These are phyloP conservation scores for Haliaeetus leucogaster DNA, from an alignment of 2,113 vertebrate species.

Conservation along the genomic window DNA sequence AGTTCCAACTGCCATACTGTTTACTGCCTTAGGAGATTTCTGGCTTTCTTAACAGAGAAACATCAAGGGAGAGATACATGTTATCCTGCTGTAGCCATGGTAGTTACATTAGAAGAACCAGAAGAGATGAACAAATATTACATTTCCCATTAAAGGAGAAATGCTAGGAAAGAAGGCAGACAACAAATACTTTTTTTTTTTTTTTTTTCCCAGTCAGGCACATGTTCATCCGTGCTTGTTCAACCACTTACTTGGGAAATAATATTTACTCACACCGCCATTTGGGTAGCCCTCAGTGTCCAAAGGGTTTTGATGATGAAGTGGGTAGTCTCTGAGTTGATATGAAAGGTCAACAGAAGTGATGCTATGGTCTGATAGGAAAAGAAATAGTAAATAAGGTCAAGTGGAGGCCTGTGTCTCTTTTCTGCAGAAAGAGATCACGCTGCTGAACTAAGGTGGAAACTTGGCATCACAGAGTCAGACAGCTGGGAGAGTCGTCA, in stretches of 20 bases:
- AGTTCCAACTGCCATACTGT: accelerated
- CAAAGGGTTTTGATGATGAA: not conserved
- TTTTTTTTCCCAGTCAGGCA: not conserved
- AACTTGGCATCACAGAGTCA: not conserved
- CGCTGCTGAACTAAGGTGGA: not conserved
- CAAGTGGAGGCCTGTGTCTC: not conserved
- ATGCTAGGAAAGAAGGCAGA: not conserved
- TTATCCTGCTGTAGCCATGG: not conserved
- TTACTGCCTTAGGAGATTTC: not conserved
- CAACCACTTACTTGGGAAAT: not conserved
- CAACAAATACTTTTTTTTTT: not conserved
- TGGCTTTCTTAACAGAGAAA: not conserved
- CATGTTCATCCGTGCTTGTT: not conserved
- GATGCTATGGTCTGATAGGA: not conserved
- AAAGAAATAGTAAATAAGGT: not conserved
- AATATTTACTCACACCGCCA: not conserved
- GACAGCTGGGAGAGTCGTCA: not conserved
- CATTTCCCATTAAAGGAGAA: not conserved
- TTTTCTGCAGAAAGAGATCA: not conserved
- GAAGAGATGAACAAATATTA: not conserved
- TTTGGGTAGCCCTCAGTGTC: not conserved
- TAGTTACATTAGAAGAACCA: not conserved
- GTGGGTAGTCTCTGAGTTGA: not conserved
- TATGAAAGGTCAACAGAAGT: not conserved
- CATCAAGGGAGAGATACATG: not conserved